Evolutionary conservation across 1,140 invertebrate genomes (phyloP).

Genomic region (Hormaphis cornu): DNA sequence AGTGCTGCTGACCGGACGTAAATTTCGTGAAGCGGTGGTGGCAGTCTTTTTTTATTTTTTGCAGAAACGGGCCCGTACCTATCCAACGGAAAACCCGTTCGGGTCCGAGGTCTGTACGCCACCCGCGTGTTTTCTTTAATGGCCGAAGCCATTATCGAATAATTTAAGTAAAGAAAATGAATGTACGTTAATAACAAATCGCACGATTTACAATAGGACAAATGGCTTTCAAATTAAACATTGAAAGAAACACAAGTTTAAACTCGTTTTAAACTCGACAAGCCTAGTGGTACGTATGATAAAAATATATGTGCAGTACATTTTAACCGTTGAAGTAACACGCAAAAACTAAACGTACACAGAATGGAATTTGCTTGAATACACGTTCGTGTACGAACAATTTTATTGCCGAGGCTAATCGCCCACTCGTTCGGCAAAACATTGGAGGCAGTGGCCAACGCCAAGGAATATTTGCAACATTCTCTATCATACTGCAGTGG

Average conservation of each 20-base stretch:
- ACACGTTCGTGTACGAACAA: neutral
- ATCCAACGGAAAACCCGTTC: slow-evolving; percentile 9
- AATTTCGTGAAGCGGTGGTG: neutral
- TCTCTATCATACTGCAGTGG: neutral
- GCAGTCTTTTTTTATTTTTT: neutral
- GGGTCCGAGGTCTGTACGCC: neutral
- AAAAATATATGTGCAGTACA: too few relatives aligned
- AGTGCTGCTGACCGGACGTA: neutral
- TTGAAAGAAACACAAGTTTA: too few relatives aligned
- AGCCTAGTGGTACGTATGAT: too few relatives aligned
- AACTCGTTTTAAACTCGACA: too few relatives aligned
- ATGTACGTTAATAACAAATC: too few relatives aligned
- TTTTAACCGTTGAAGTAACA: too few relatives aligned
- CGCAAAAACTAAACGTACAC: too few relatives aligned
- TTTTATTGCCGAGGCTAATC: slow-evolving; percentile 1
- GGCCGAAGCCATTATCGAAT: neutral
- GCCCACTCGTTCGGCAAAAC: neutral
- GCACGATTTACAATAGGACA: too few relatives aligned
- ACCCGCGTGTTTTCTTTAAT: neutral
- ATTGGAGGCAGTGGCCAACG: neutral
- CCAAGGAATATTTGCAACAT: neutral
- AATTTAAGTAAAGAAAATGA: too few relatives aligned
- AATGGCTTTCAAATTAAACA: too few relatives aligned
- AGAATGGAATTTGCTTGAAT: too few relatives aligned
- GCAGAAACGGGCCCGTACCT: neutral